A percentile compares a stretch with the other conserved stretches of the same genome.
phyloP scores from a whole-genome alignment of 2,113 vertebrate genomes.

The Phaethon lepturus region DNA sequence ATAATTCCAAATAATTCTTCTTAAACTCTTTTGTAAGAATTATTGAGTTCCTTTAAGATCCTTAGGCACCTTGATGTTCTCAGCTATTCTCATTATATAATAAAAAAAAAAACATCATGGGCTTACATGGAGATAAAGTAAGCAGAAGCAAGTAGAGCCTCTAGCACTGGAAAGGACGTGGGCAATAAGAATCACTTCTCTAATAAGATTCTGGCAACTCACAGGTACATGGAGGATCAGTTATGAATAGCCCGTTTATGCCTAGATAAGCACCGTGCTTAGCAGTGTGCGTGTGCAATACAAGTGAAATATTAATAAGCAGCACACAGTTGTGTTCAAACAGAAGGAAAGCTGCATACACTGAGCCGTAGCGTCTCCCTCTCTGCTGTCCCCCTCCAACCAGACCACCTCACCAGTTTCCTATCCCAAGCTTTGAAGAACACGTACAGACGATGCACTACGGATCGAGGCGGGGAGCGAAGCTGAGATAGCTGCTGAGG shows the following conservation, averaged over 20 bases:
- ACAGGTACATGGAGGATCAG: background rate
- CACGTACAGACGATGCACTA: fast-evolving
- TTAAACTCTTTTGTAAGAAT: background rate
- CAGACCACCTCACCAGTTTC: background rate
- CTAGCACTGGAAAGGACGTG: background rate
- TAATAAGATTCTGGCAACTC: background rate
- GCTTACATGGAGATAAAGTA: background rate
- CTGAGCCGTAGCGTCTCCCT: background rate
- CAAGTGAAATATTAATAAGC: conserved; percentile 32
- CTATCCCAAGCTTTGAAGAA: background rate
- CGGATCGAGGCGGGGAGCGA: background rate
- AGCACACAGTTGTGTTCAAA: background rate
- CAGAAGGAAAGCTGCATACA: background rate
- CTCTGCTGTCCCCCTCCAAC: background rate
- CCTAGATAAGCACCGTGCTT: background rate
- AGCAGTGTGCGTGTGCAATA: background rate
- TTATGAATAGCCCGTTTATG: background rate
- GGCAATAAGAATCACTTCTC: background rate
- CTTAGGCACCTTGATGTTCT: background rate
- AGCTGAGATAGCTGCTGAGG: background rate
- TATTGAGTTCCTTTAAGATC: background rate
- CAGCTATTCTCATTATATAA: background rate
- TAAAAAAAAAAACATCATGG: background rate
- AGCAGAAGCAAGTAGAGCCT: background rate
- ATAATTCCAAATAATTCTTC: background rate